Percentiles rank a stretch among this genome's conserved stretches.
These are phyloP conservation scores for Sibirionetta formosa DNA, from an alignment of 2,797 vertebrate genomes.

Conservation along the genomic window DNA sequence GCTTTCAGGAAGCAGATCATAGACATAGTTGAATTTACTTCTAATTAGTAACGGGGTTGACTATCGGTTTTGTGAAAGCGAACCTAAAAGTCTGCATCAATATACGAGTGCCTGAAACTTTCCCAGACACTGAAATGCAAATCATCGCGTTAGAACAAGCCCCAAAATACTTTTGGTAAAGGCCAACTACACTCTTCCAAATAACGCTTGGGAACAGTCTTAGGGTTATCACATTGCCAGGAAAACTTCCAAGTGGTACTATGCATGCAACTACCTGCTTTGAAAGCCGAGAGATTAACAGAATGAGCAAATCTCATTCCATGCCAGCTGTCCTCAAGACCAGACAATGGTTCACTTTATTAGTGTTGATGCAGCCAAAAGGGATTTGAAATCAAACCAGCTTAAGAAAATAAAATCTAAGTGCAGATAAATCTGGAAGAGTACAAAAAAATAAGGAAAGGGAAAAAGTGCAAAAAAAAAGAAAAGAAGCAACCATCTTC, in stretches of 20 bases:
- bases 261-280: background rate
- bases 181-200: background rate
- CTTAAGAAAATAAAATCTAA: conserved; percentile 35
- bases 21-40: background rate
- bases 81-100: background rate
- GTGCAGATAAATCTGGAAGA: background rate
- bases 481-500: background rate
- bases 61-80: background rate
- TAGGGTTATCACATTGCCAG: background rate
- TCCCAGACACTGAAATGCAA: conserved; percentile 12
- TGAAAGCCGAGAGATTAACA: conserved; percentile 2
- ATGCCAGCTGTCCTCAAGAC: conserved; percentile 20
- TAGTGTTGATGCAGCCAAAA: background rate
- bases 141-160: background rate
- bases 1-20: background rate
- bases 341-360: conserved; percentile 5
- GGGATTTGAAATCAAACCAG: conserved; percentile 44
- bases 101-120: background rate
- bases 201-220: background rate
- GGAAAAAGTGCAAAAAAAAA: background rate
- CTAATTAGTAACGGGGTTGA: background rate
- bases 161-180: background rate
- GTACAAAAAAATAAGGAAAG: background rate
- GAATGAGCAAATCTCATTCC: conserved; percentile 1
- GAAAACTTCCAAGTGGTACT: background rate